These are phyloP conservation scores for Gnathonemus longibarbis DNA, from an alignment of 2,113 vertebrate species.

Conservation along the genomic window DNA sequence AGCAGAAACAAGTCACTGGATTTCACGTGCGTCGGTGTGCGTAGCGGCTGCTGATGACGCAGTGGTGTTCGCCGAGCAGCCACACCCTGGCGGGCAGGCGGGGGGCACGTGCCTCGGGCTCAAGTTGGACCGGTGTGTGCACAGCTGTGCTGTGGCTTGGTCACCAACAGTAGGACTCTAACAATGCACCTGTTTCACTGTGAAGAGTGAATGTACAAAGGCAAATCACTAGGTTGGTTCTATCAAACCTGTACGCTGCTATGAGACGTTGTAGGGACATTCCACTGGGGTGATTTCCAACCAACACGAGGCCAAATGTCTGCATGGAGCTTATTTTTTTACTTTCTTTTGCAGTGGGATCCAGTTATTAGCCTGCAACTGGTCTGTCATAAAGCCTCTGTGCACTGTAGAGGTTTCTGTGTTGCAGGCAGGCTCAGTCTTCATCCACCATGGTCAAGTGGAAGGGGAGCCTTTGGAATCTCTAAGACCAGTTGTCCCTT, in stretches of 20 bases:
- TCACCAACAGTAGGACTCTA: constrained; percentile 78
- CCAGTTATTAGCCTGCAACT: constrained; percentile 39
- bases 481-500: constrained; percentile 27
- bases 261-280: constrained; percentile 85
- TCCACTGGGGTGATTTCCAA: constrained; percentile 73
- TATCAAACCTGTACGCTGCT: constrained; percentile 86
- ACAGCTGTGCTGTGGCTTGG: constrained; percentile 87
- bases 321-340: constrained; percentile 42
- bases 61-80: constrained; percentile 71
- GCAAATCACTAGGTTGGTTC: constrained; percentile 68
- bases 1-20: constrained; percentile 82
- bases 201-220: constrained; percentile 91
- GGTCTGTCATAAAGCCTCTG: constrained; percentile 41
- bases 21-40: constrained; percentile 78
- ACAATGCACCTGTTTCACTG: constrained; percentile 89
- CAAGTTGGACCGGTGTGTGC: constrained; percentile 73
- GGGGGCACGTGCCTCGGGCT: constrained; percentile 59
- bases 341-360: constrained; percentile 30
- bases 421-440: not conserved
- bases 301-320: constrained; percentile 46
- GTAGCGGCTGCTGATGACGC: constrained; percentile 73
- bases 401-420: not conserved
- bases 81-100: constrained; percentile 77
- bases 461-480: constrained; percentile 29
- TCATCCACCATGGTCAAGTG: constrained; percentile 9